Conservation (phyloP, 2,888 invertebrate species). For the Nomada flava region DNA sequence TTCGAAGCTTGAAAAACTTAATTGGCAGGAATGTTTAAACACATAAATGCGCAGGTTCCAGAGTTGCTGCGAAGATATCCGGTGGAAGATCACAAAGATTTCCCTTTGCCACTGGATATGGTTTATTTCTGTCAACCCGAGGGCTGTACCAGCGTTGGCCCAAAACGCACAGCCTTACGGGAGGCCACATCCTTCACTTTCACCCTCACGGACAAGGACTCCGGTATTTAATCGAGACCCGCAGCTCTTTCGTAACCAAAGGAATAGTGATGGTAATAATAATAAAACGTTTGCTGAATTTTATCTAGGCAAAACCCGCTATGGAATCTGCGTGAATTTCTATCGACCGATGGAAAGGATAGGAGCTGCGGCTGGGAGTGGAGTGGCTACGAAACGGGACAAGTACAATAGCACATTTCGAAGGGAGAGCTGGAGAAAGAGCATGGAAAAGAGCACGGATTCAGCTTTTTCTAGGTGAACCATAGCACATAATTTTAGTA, state of each 20-base stretch:
- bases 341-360: conserved; percentile 95
- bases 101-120: conserved; percentile 98
- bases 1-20: not conserved
- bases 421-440: conserved; percentile 95
- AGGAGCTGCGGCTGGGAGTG: conserved; percentile 79
- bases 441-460: conserved; percentile 96
- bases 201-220: conserved; percentile 99
- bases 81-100: conserved; percentile 97
- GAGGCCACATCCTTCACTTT: conserved; percentile 99
- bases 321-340: conserved; percentile 99
- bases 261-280: not conserved
- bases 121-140: conserved; percentile 99
- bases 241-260: too few species aligned
- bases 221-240: conserved; percentile 86
- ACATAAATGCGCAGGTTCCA: conserved; percentile 88
- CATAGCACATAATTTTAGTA: conserved; percentile 41
- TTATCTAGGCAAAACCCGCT: conserved; percentile 91
- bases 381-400: conserved; percentile 82
- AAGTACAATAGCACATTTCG: conserved; percentile 88
- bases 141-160: conserved; percentile 97
- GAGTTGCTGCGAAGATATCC: conserved; percentile 98
- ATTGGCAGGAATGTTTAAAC: not conserved
- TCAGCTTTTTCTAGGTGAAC: conserved; percentile 96
- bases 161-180: conserved; percentile 92
- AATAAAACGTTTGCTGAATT: too few species aligned